Evolutionary conservation across 1,140 invertebrate genomes (phyloP).

Genomic region (Physella acuta): DNA sequence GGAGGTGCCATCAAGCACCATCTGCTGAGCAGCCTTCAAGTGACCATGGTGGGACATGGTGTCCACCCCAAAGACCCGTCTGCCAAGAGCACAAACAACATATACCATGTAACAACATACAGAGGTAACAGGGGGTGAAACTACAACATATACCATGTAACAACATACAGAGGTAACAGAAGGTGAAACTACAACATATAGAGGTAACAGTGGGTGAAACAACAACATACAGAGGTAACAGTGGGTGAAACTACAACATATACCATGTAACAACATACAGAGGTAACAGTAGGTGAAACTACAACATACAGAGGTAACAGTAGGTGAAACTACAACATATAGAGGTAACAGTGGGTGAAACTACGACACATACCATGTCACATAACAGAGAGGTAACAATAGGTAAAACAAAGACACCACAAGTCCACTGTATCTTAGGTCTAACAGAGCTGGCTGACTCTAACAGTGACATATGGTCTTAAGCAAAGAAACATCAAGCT

Average conservation of each 20-base stretch:
- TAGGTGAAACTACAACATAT: too few relatives aligned
- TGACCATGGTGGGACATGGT: constrained; percentile 98
- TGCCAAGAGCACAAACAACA: constrained; percentile 52
- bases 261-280: constrained; percentile 5
- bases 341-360: constrained; percentile 7
- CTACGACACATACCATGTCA: constrained; percentile 11
- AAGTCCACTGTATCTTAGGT: too few relatives aligned
- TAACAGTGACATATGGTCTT: too few relatives aligned
- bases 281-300: not conserved
- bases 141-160: constrained; percentile 6
- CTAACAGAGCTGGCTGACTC: too few relatives aligned
- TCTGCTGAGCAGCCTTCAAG: constrained; percentile 93
- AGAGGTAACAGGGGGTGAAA: not conserved
- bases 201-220: constrained; percentile 7
- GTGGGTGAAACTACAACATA: too few relatives aligned
- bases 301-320: not conserved
- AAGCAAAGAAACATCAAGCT: too few relatives aligned
- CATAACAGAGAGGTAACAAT: not conserved
- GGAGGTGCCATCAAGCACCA: constrained; percentile 97
- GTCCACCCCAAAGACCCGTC: constrained; percentile 87
- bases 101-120: constrained; percentile 2
- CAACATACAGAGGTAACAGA: not conserved
- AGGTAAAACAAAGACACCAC: too few relatives aligned
- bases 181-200: too few relatives aligned
- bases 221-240: constrained; percentile 3